These are phyloP conservation scores for pig (Sus scrofa) DNA, from an alignment of 2,113 vertebrate species.

Conservation along the genomic window DNA sequence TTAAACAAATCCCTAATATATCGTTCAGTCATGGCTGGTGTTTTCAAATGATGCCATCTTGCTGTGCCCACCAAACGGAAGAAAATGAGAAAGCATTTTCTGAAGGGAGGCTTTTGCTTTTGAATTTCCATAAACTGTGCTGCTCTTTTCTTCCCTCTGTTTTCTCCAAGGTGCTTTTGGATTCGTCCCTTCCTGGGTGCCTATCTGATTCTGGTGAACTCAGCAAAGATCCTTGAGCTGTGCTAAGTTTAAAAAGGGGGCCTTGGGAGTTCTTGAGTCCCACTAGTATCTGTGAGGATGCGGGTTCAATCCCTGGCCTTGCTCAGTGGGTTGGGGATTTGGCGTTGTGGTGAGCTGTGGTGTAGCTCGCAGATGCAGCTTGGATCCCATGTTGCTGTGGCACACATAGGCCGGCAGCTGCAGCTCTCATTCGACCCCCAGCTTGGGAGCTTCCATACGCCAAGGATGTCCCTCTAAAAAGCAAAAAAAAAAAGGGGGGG, in stretches of 20 bases:
- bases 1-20: slow-evolving; percentile 82
- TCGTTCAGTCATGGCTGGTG: slow-evolving; percentile 71
- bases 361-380: too few relatives aligned
- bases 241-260: background rate
- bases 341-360: too few relatives aligned
- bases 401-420: too few relatives aligned
- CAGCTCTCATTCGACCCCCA: too few relatives aligned
- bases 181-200: background rate
- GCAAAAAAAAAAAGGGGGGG: background rate
- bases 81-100: slow-evolving; percentile 58
- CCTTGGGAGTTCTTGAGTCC: too few relatives aligned
- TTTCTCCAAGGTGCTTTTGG: slow-evolving; percentile 33
- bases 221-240: background rate
- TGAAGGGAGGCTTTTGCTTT: slow-evolving; percentile 58
- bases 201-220: slow-evolving; percentile 3
- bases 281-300: too few relatives aligned
- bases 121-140: slow-evolving; percentile 59
- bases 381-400: too few relatives aligned
- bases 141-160: background rate
- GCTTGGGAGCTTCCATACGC: too few relatives aligned
- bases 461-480: too few relatives aligned
- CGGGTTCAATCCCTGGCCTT: too few relatives aligned
- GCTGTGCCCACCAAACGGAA: slow-evolving; percentile 35
- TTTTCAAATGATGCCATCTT: slow-evolving; percentile 82
- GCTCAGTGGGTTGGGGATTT: too few relatives aligned